These are phyloP conservation scores for Campylomormyrus numenius DNA, from an alignment of 2,113 vertebrate species.

Conservation along the genomic window DNA sequence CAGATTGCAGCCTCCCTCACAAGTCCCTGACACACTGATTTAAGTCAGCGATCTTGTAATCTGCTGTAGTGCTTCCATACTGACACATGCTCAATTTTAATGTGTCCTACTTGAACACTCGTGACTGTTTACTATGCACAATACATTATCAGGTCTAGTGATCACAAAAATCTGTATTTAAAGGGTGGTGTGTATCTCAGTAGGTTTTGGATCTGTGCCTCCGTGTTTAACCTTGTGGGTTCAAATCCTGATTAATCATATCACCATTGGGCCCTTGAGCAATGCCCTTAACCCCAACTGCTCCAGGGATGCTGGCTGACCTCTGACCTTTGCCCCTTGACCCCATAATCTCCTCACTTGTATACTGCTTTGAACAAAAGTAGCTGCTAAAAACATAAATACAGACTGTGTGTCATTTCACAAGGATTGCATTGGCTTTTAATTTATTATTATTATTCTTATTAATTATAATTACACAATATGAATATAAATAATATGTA, in stretches of 20 bases:
- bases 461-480: background rate
- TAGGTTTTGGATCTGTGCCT: background rate
- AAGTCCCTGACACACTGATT: background rate
- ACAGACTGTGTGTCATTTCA: background rate
- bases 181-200: background rate
- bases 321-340: background rate
- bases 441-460: background rate
- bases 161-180: background rate
- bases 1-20: background rate
- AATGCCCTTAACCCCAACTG: background rate
- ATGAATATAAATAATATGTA: background rate
- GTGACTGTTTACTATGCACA: background rate
- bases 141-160: background rate
- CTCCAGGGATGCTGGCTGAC: background rate
- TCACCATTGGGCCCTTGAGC: background rate
- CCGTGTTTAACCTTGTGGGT: background rate
- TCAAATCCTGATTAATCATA: background rate
- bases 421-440: background rate
- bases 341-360: background rate
- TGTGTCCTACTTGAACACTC: background rate
- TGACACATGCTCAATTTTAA: background rate
- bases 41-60: slow-evolving; percentile 3
- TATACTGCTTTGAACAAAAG: background rate
- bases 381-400: background rate
- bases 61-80: background rate